A percentile compares a stretch with the other conserved stretches of the same genome.
These are phyloP conservation scores for Poeciliopsis gracilis DNA, from an alignment of 2,797 vertebrate genomes.

Conservation along the genomic window DNA sequence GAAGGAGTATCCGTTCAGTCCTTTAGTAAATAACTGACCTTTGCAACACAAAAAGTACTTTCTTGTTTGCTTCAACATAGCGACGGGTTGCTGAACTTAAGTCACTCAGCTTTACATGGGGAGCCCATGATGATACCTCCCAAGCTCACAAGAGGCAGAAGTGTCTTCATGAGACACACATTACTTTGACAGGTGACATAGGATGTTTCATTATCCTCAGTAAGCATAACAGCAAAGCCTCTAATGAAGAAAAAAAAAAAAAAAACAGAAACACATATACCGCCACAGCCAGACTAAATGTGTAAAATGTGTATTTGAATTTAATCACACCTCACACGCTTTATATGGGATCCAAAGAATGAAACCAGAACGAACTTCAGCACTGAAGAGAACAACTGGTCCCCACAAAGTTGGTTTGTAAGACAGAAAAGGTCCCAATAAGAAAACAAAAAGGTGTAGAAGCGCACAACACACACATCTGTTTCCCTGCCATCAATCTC, in stretches of 20 bases:
- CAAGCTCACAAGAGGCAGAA: not conserved
- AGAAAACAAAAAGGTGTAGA: not conserved
- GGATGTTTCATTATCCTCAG: not conserved
- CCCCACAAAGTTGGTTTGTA: not conserved
- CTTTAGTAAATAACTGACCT: not conserved
- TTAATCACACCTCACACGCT: not conserved
- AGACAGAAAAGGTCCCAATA: slow-evolving; percentile 4
- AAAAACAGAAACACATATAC: not conserved
- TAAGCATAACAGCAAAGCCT: not conserved
- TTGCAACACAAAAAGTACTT: not conserved
- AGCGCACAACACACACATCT: slow-evolving; percentile 29
- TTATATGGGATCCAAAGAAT: not conserved
- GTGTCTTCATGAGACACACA: not conserved
- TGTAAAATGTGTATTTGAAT: not conserved
- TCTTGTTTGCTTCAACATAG: not conserved
- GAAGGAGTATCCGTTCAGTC: not conserved
- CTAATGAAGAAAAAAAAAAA: not conserved
- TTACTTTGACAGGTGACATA: not conserved
- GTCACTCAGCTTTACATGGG: not conserved
- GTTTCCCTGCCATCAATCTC: slow-evolving; percentile 68
- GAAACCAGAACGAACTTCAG: not conserved
- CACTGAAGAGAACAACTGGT: not conserved
- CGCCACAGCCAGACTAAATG: not conserved
- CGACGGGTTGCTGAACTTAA: not conserved
- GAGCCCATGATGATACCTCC: not conserved